Percentiles rank a stretch among this genome's conserved stretches.
Evolutionary conservation across 2,888 invertebrate genomes (phyloP).

Genomic region (Tanypteryx hageni): DNA sequence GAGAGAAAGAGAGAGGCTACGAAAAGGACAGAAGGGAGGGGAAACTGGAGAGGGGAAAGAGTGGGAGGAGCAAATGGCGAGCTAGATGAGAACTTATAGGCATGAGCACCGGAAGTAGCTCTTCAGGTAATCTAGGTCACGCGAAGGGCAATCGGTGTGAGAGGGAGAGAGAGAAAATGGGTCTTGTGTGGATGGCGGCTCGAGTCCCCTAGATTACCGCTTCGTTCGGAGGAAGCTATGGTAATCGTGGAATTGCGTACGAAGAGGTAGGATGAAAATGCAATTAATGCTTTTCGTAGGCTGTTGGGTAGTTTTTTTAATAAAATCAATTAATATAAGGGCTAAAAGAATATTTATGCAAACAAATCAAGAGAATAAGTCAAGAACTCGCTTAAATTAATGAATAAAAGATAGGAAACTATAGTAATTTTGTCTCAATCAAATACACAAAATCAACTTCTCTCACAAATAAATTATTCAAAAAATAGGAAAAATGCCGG

Average conservation of each 20-base stretch:
- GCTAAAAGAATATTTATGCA: no score
- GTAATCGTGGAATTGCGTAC: not conserved
- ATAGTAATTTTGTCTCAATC: no score
- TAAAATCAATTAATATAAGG: not conserved
- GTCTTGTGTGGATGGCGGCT: not conserved
- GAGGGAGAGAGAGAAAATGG: not conserved
- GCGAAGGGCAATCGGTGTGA: constrained; percentile 9
- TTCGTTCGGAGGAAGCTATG: not conserved
- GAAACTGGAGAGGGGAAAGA: not conserved
- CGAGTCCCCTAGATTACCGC: not conserved
- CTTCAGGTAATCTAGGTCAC: constrained; percentile 30
- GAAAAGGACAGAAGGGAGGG: constrained; percentile 8
- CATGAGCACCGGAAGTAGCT: constrained; percentile 20
- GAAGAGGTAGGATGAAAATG: not conserved
- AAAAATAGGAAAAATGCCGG: not conserved
- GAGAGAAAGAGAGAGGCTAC: not conserved
- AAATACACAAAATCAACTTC: no score
- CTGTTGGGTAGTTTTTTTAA: not conserved
- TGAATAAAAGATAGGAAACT: no score
- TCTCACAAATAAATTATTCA: no score
- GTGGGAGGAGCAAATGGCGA: not conserved
- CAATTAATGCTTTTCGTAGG: not conserved
- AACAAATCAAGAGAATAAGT: no score
- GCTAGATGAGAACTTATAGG: not conserved
- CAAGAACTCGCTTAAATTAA: no score